These are phyloP conservation scores for Pantala flavescens DNA, from an alignment of 1,140 invertebrate species.

Conservation along the genomic window DNA sequence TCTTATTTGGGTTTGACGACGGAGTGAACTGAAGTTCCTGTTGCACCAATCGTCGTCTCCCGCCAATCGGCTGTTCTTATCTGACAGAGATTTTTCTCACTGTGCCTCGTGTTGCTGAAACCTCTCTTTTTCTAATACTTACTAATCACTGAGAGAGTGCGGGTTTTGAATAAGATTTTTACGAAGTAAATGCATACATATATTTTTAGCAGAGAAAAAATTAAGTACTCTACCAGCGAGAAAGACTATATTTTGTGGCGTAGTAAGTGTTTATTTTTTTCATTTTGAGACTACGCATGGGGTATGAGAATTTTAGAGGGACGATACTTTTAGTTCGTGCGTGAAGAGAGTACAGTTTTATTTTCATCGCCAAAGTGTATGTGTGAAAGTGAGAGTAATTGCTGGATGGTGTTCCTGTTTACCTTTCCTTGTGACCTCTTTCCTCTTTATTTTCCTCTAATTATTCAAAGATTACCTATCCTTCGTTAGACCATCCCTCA, in stretches of 20 bases:
- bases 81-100: neutral
- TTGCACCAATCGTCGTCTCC: too few species aligned
- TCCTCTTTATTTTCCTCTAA: too few species aligned
- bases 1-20: too few species aligned
- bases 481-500: too few species aligned
- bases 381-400: too few species aligned
- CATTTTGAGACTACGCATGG: neutral
- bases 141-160: neutral
- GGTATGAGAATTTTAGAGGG: neutral
- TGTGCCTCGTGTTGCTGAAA: neutral
- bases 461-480: too few species aligned
- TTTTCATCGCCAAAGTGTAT: neutral
- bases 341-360: neutral
- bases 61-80: too few species aligned
- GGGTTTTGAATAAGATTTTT: neutral
- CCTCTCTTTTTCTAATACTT: neutral
- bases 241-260: conserved; percentile 2
- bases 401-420: neutral
- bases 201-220: neutral
- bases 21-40: too few species aligned
- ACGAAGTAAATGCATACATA: neutral
- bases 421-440: neutral
- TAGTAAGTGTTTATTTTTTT: neutral
- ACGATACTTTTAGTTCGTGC: neutral
- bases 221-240: too few species aligned